Evolutionary conservation across 2,113 vertebrate genomes (phyloP).

Genomic region (Ailuropoda melanoleuca): DNA sequence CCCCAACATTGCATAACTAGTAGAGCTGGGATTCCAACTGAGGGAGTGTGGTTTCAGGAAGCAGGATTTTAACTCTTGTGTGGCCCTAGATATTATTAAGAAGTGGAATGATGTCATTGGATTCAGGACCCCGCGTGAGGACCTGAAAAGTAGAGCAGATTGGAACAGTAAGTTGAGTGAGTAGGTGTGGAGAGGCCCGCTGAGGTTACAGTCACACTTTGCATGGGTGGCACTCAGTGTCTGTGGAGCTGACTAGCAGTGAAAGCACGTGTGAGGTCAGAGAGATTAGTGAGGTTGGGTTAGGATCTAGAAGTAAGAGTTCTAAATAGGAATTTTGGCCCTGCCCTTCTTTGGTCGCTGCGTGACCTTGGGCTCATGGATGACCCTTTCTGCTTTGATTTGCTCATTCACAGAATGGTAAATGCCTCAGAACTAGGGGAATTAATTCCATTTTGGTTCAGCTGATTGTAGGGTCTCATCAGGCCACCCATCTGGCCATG

Average conservation of each 20-base stretch:
- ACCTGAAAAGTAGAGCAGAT: neutral
- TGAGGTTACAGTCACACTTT: neutral
- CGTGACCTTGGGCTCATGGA: neutral
- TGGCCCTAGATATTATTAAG: neutral
- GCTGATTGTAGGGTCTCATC: neutral
- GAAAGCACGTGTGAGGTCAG: neutral
- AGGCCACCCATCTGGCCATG: slow-evolving; percentile 28
- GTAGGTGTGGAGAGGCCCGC: neutral
- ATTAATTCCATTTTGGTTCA: neutral
- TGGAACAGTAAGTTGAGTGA: neutral
- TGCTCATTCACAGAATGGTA: neutral
- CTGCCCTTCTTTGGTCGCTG: neutral
- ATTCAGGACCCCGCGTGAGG: neutral
- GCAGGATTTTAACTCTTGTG: neutral
- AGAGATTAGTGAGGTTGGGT: no score
- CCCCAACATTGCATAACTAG: neutral
- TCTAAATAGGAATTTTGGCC: neutral
- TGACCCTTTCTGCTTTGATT: neutral
- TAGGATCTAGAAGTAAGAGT: neutral
- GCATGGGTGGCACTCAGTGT: neutral
- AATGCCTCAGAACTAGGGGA: neutral
- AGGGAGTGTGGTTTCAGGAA: neutral
- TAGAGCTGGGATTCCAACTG: neutral
- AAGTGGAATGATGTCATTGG: neutral
- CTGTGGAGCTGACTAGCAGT: neutral